A percentile compares a stretch with the other conserved stretches of the same genome.
Conservation (phyloP, 2,888 invertebrate genomes). For the Andrena bicolor region DNA sequence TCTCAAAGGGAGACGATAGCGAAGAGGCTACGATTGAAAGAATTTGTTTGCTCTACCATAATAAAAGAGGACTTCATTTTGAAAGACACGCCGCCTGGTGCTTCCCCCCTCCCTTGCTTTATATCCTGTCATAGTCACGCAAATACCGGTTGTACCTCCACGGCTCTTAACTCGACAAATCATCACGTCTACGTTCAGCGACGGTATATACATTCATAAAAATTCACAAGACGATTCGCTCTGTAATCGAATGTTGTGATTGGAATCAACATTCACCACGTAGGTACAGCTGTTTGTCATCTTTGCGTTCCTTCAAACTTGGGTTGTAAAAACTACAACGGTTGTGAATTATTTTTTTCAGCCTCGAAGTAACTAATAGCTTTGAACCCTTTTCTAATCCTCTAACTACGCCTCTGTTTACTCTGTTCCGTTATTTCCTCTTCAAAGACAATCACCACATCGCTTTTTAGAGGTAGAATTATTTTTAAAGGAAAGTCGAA, state of each 20-base stretch:
- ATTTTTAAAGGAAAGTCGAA: too few species aligned
- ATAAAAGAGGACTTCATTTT: conserved; percentile 59
- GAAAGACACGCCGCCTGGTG: conserved; percentile 63
- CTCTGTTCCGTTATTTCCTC: too few species aligned
- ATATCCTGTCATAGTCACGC: conserved; percentile 41
- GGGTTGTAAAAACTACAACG: too few species aligned
- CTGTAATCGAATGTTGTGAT: conserved; percentile 27
- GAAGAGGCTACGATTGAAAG: conserved; percentile 62
- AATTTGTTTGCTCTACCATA: conserved; percentile 66
- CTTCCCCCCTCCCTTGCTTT: conserved; percentile 20
- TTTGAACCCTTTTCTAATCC: too few species aligned
- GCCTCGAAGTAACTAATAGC: too few species aligned
- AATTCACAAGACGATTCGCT: conserved; percentile 27
- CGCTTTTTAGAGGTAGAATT: too few species aligned
- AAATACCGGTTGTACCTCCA: conserved; percentile 40
- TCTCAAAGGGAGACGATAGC: conserved; percentile 70
- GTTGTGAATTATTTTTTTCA: too few species aligned
- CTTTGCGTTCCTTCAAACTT: not conserved
- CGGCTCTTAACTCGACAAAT: conserved; percentile 47
- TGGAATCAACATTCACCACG: conserved; percentile 3
- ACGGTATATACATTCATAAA: not conserved
- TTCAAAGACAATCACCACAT: too few species aligned
- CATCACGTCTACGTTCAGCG: conserved; percentile 14
- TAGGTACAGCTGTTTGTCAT: not conserved
- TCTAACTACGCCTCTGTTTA: too few species aligned